Evolutionary conservation across 2,797 vertebrate species (phyloP), one percentile per base, ranked within the genome.

Genomic region (Champsocephalus gunnari): DNA sequence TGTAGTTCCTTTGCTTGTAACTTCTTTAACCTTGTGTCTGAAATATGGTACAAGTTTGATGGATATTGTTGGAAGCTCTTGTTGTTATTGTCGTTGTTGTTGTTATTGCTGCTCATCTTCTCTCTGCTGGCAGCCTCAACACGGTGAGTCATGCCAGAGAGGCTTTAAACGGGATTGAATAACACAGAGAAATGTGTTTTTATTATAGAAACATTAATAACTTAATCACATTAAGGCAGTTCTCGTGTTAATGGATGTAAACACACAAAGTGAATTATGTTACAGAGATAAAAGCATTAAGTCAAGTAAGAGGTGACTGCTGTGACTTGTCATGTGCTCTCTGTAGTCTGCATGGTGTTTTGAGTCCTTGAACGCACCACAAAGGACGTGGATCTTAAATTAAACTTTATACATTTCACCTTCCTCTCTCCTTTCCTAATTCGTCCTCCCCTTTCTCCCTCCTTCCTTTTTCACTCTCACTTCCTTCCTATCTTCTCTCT

Each of bases 71-170:
- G 60, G n/a, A 50, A 47, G 66, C 53, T 5, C 65, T 57, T 54
- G n/a, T n/a, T 56, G n/a, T n/a, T 76, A 69, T 63, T 56, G 11
- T 73, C 69, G 38, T 64, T 50, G 38, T 61, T 50, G 38, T 64
- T 50, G 38, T 64, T 50, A 72, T 32, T 68, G 64, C 50, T 75
- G 57, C 71, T 73, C 45, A n/a, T 79, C 61, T 76, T 49, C 73
- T 71, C 14, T 53, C 73, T 74, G 3, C 62, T 77, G 77, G 77
- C 70, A 77, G 43, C 66, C 66, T 72, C 41, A 3, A 6, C 58
- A 12, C 34, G 50, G n/a, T 49, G 64, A 72, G 57, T 79, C 69
- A 71, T 0, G 21, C 55, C 44, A 47, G 51, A 0, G 60, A 80
- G 41, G 63, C 48, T 77, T 73, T 60, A 32, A 64, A 48, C 51